phyloP scores from a whole-genome alignment of 1,140 invertebrate species.

The Ceratina calcarata region DNA sequence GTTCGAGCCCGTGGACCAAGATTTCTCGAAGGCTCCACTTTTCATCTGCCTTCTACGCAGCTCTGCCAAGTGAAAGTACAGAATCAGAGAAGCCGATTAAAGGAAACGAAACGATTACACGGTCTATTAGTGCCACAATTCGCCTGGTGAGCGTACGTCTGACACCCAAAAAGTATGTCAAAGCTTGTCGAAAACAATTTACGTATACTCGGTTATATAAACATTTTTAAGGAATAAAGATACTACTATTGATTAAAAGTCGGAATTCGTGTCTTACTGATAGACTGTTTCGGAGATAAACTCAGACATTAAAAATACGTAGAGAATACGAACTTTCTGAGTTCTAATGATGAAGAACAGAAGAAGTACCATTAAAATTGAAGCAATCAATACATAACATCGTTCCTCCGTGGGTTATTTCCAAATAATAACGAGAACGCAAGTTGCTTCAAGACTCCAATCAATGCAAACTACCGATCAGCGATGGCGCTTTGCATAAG shows the following conservation, averaged over 20 bases:
- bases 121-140: background rate
- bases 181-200: background rate
- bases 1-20: background rate
- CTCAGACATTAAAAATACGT: background rate
- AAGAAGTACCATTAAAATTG: background rate
- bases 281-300: too few species aligned
- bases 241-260: too few species aligned
- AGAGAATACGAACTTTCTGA: background rate
- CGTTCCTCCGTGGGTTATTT: conserved; percentile 6
- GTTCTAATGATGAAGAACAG: background rate
- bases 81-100: conserved; percentile 30
- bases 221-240: background rate
- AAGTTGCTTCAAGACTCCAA: conserved; percentile 45
- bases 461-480: conserved; percentile 58
- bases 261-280: too few species aligned
- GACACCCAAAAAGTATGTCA: background rate
- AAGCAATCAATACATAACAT: too few species aligned
- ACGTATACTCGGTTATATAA: background rate
- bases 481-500: conserved; percentile 59
- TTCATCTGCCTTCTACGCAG: background rate
- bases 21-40: background rate
- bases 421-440: conserved; percentile 50
- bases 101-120: conserved; percentile 20
- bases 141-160: too few species aligned
- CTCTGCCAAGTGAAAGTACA: conserved; percentile 24